These are phyloP conservation scores for Mesorhabditis belari DNA, from an alignment of 2,888 invertebrate genomes.

Conservation along the genomic window DNA sequence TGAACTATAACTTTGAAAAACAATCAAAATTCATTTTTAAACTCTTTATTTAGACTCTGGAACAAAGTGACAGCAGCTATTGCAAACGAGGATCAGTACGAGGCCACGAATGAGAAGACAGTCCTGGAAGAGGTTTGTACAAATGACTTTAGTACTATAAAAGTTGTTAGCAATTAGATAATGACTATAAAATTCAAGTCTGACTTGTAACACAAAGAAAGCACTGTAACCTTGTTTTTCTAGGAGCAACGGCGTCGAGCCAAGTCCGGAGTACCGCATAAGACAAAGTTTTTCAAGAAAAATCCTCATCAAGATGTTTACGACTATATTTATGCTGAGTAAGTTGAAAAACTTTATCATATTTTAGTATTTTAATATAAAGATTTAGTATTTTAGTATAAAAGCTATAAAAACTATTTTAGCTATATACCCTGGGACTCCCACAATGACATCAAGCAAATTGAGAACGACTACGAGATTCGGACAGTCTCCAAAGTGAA, in stretches of 20 bases:
- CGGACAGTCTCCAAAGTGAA: slow-evolving; percentile 14
- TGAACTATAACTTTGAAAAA: not conserved
- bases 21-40: slow-evolving; percentile 13
- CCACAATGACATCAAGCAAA: slow-evolving; percentile 77
- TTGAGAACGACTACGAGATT: slow-evolving; percentile 60
- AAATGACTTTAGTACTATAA: not conserved
- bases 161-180: not conserved
- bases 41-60: slow-evolving; percentile 65
- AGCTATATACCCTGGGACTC: slow-evolving; percentile 78
- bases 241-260: slow-evolving; percentile 59
- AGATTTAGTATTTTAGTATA: not conserved
- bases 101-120: slow-evolving; percentile 85
- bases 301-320: slow-evolving; percentile 62
- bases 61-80: slow-evolving; percentile 78
- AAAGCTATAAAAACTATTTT: slow-evolving; percentile 1
- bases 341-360: slow-evolving; percentile 27
- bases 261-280: slow-evolving; percentile 61
- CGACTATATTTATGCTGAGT: slow-evolving; percentile 72
- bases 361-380: not conserved
- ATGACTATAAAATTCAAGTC: not conserved
- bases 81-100: slow-evolving; percentile 70
- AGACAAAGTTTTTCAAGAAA: slow-evolving; percentile 62
- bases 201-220: no score
- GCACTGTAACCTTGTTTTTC: not conserved
- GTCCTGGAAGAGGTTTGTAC: slow-evolving; percentile 69